phyloP scores from a whole-genome alignment of 2,113 vertebrate species.

The Steatornis caripensis region DNA sequence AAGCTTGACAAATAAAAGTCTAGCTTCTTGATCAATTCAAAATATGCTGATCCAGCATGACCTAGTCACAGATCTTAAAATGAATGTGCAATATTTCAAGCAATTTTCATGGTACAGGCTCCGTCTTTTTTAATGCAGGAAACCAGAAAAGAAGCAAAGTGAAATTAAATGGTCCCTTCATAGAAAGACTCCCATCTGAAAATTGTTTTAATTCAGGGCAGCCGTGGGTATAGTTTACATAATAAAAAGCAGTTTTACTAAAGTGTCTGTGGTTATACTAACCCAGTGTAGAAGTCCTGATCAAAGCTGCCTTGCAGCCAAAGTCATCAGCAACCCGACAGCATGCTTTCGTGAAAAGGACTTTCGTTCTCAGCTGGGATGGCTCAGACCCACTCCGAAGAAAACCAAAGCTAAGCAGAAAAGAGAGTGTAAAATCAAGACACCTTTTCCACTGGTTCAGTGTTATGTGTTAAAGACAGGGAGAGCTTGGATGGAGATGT shows the following conservation, averaged over 20 bases:
- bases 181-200: conserved; percentile 62
- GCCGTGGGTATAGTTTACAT: conserved; percentile 41
- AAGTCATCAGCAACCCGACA: conserved; percentile 72
- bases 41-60: conserved; percentile 49
- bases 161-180: conserved; percentile 62
- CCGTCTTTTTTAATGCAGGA: background rate
- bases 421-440: conserved; percentile 42
- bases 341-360: conserved; percentile 58
- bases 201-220: conserved; percentile 64
- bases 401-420: conserved; percentile 42
- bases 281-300: conserved; percentile 66
- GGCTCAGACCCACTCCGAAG: conserved; percentile 63
- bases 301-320: conserved; percentile 75
- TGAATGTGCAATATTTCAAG: conserved; percentile 60
- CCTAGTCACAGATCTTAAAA: conserved; percentile 35
- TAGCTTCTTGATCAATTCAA: conserved; percentile 32
- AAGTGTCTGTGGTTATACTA: conserved; percentile 72
- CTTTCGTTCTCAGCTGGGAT: conserved; percentile 62
- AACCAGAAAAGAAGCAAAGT: conserved; percentile 42
- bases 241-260: conserved; percentile 71
- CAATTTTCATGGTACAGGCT: conserved; percentile 12
- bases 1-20: conserved; percentile 39
- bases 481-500: background rate
- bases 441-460: conserved; percentile 20
- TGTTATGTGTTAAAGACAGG: background rate